Percentiles rank a stretch among this genome's conserved stretches.
Conservation (phyloP, 1,140 invertebrate species). For the Brachionus rubens region DNA sequence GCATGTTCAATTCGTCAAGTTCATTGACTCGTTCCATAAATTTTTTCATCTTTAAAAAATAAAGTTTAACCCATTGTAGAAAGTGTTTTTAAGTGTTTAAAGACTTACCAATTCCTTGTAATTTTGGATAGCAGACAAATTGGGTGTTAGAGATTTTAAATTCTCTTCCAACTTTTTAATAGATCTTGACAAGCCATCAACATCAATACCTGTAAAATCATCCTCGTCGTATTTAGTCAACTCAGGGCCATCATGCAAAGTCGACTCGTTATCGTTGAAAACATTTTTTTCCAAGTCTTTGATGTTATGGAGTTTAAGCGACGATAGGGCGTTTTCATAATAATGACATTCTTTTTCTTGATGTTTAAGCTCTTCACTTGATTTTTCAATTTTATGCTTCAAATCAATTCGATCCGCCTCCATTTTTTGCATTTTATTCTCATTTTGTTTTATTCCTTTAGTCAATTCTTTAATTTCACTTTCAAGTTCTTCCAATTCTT, state of each 20-base stretch:
- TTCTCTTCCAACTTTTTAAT: slow-evolving; percentile 65
- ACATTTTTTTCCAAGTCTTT: slow-evolving; percentile 44
- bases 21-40: slow-evolving; percentile 74
- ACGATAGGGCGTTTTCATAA: not conserved
- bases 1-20: slow-evolving; percentile 74
- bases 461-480: slow-evolving; percentile 4
- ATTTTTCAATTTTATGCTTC: slow-evolving; percentile 37
- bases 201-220: not conserved
- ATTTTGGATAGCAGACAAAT: slow-evolving; percentile 74
- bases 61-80: slow-evolving; percentile 24
- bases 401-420: slow-evolving; percentile 41
- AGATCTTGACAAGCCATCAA: not conserved
- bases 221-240: slow-evolving; percentile 14
- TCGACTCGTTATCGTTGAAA: not conserved
- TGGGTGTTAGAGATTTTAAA: slow-evolving; percentile 70
- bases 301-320: slow-evolving; percentile 36
- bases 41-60: slow-evolving; percentile 64
- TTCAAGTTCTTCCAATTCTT: slow-evolving; percentile 54
- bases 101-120: slow-evolving; percentile 65
- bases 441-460: slow-evolving; percentile 27
- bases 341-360: slow-evolving; percentile 9
- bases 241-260: not conserved
- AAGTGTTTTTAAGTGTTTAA: not conserved
- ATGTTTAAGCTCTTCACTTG: slow-evolving; percentile 23
- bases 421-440: slow-evolving; percentile 43